Evolutionary conservation across 1,140 invertebrate genomes (phyloP).

Genomic region (Eriosoma lanigerum): DNA sequence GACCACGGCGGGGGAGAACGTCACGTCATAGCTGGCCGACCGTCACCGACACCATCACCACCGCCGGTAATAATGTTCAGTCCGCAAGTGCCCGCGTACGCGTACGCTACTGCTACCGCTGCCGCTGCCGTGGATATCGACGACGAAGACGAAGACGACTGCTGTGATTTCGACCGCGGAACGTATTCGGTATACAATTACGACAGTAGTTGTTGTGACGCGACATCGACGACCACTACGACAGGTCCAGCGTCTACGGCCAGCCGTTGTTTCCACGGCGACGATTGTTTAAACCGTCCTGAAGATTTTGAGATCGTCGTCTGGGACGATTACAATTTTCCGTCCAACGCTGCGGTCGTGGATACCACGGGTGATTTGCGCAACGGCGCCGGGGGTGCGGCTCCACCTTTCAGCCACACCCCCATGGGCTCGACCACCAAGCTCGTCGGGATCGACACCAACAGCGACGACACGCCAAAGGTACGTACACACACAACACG

Average conservation of each 20-base stretch:
- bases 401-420: conserved; percentile 45
- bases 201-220: neutral
- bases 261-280: neutral
- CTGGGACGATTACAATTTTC: conserved; percentile 15
- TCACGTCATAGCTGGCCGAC: neutral
- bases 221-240: neutral
- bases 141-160: neutral
- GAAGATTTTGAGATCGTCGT: neutral
- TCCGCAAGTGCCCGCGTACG: conserved; percentile 28
- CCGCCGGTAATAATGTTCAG: conserved; percentile 4
- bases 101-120: neutral
- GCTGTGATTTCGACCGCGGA: neutral
- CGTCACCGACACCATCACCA: neutral
- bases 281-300: neutral
- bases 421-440: conserved; percentile 54
- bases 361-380: conserved; percentile 40
- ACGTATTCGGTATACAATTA: neutral
- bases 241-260: neutral
- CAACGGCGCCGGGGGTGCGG: conserved; percentile 37
- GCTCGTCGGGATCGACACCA: conserved; percentile 48
- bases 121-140: neutral
- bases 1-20: neutral
- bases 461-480: conserved; percentile 33
- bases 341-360: neutral
- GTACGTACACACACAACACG: neutral